phyloP scores from a whole-genome alignment of 92 coral and sea anemone species.

The Heliopora coerulea region DNA sequence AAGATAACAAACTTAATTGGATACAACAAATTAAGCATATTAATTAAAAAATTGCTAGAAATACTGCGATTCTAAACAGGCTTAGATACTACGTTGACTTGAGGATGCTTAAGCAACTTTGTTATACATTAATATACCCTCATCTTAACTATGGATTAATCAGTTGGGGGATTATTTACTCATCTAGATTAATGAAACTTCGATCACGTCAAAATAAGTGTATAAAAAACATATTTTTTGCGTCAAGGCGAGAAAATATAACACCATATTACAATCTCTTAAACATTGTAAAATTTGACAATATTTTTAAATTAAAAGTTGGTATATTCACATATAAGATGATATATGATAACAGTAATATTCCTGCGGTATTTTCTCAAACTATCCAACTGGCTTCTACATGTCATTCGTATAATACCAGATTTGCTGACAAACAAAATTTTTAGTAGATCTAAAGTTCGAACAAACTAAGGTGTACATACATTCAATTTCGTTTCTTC shows the following conservation, averaged over 20 bases:
- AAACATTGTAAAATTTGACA: conserved; percentile 49
- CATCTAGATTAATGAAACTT: conserved; percentile 24
- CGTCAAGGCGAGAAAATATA: conserved; percentile 44
- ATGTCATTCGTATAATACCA: too few species aligned
- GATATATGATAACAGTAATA: background rate
- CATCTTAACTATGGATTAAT: conserved; percentile 26
- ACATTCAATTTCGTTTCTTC: conserved; percentile 6
- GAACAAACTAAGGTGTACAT: conserved; percentile 11
- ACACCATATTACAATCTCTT: conserved; percentile 44
- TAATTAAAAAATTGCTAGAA: conserved; percentile 28
- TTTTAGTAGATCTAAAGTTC: conserved; percentile 14
- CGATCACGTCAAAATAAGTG: conserved; percentile 57
- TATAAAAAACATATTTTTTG: conserved; percentile 55
- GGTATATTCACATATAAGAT: conserved; percentile 46
- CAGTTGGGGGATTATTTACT: conserved; percentile 54
- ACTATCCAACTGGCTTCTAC: too few species aligned
- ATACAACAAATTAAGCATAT: conserved; percentile 35
- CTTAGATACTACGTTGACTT: conserved; percentile 13
- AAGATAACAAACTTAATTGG: conserved; percentile 46
- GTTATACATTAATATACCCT: conserved; percentile 4
- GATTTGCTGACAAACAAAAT: conserved; percentile 13
- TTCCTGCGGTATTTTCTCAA: too few species aligned
- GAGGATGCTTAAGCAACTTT: conserved; percentile 42
- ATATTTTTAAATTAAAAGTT: conserved; percentile 47
- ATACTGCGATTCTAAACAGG: background rate